Percentiles rank a stretch among this genome's conserved stretches.
These are phyloP conservation scores for Bombus pyrosoma DNA, from an alignment of 1,140 invertebrate genomes.

Conservation along the genomic window DNA sequence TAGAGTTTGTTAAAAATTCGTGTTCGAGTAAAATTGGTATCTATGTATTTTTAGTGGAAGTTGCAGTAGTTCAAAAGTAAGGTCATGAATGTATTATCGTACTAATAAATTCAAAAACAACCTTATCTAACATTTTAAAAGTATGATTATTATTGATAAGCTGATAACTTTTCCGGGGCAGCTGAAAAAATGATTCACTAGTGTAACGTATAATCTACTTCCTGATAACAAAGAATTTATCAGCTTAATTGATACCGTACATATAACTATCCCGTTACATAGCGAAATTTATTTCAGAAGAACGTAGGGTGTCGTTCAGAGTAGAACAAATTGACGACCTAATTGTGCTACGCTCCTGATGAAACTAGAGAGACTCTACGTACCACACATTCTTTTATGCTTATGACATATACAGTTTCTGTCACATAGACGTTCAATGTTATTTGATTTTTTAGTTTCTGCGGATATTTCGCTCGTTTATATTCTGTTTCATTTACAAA, in stretches of 20 bases:
- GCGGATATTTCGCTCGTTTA: not conserved
- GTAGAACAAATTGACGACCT: conserved; percentile 62
- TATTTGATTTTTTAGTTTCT: not conserved
- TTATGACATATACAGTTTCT: not conserved
- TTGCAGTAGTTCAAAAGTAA: not conserved
- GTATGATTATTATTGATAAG: not conserved
- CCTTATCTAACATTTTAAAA: not conserved
- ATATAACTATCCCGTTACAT: not conserved
- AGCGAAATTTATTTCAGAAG: conserved; percentile 35
- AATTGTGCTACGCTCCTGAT: conserved; percentile 65
- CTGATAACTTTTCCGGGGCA: not conserved
- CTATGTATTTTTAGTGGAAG: too few relatives aligned
- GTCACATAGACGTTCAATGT: too few relatives aligned
- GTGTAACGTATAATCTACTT: not conserved
- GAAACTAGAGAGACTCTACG: conserved; percentile 59
- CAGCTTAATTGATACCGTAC: not conserved
- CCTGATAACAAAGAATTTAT: not conserved
- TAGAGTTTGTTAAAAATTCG: not conserved
- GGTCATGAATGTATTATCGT: not conserved
- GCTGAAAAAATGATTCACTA: not conserved
- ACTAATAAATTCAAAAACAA: not conserved
- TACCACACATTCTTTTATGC: conserved; percentile 1
- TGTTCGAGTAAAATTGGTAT: not conserved
- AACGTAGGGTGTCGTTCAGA: conserved; percentile 63
- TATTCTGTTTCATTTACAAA: not conserved